These are phyloP conservation scores for Anoura caudifer DNA, from an alignment of 2,113 vertebrate genomes.

Conservation along the genomic window DNA sequence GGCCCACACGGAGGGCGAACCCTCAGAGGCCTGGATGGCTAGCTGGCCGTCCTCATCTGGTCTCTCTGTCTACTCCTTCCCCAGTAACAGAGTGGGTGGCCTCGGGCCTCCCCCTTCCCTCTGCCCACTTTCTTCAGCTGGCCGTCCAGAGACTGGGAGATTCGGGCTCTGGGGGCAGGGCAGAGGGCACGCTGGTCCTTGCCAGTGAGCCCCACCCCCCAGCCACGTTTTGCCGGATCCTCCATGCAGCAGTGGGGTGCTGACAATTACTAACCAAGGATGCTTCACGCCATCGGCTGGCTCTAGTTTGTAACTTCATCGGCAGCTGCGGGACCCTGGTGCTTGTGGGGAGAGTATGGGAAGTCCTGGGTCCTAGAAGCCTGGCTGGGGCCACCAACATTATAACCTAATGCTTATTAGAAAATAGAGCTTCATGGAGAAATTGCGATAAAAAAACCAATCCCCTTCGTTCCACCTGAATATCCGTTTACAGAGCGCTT, in stretches of 20 bases:
- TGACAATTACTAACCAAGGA: accelerated
- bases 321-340: neutral
- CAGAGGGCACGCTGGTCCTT: accelerated
- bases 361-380: neutral
- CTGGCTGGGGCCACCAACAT: neutral
- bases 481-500: neutral
- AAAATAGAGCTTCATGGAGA: neutral
- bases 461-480: neutral
- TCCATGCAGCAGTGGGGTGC: accelerated
- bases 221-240: accelerated
- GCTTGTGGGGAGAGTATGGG: neutral
- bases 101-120: neutral
- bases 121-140: neutral
- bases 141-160: neutral
- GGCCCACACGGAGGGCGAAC: neutral
- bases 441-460: neutral
- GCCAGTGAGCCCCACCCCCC: accelerated
- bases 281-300: accelerated
- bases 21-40: accelerated
- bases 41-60: accelerated
- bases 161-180: accelerated
- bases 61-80: too few species aligned
- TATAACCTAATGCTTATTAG: accelerated
- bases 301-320: neutral
- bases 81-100: accelerated